Conservation (phyloP, 2,888 invertebrate genomes). For the Rambutsinella grinnellia region DNA sequence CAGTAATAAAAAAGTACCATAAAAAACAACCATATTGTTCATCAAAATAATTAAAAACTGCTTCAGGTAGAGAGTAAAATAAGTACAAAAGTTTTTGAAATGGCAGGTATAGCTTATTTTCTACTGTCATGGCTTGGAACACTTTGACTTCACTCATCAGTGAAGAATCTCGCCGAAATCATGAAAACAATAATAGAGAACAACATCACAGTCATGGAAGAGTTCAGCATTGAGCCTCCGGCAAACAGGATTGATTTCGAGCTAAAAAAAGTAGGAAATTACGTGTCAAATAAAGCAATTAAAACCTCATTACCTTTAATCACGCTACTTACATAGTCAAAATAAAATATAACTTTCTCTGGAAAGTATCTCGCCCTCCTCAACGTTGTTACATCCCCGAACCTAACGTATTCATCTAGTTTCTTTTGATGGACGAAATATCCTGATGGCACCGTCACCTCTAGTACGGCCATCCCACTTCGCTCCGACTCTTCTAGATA, state of each 20-base stretch:
- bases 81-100: conserved; percentile 5
- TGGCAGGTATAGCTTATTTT: conserved; percentile 14
- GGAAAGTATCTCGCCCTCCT: conserved; percentile 87
- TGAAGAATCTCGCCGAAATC: conserved; percentile 26
- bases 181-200: conserved; percentile 48
- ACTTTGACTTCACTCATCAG: background rate
- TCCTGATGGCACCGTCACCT: conserved; percentile 89
- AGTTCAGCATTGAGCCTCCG: conserved; percentile 43
- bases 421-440: conserved; percentile 92
- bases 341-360: conserved; percentile 90
- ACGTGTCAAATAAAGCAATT: conserved; percentile 32
- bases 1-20: conserved; percentile 2
- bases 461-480: conserved; percentile 90
- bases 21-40: conserved; percentile 17
- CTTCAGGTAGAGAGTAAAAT: background rate
- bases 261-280: conserved; percentile 72
- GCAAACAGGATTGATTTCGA: conserved; percentile 84
- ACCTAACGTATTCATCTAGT: conserved; percentile 86
- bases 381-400: conserved; percentile 83
- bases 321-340: conserved; percentile 83
- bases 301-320: background rate
- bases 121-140: background rate
- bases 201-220: conserved; percentile 61
- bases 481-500: conserved; percentile 82
- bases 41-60: too few species aligned